These are phyloP conservation scores for Serrognathus titanus DNA, from an alignment of 2,888 invertebrate species.

Conservation along the genomic window DNA sequence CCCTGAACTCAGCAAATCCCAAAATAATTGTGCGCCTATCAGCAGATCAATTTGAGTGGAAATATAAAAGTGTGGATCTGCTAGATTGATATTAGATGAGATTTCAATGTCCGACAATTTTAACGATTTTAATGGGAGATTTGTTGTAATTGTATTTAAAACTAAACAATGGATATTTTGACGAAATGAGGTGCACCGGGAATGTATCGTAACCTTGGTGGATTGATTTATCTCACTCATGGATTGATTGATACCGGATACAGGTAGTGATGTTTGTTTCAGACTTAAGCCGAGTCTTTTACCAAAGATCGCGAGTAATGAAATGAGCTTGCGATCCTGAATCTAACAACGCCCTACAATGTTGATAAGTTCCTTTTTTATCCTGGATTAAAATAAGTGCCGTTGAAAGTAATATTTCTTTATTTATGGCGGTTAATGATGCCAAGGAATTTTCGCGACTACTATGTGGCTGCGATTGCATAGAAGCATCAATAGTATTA, in stretches of 20 bases:
- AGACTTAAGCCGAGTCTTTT: background rate
- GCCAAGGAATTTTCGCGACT: background rate
- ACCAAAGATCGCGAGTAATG: background rate
- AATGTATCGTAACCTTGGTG: background rate
- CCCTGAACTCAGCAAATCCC: background rate
- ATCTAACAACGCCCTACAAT: constrained; percentile 7
- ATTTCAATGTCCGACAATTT: background rate
- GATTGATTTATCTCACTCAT: background rate
- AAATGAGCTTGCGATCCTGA: constrained; percentile 5
- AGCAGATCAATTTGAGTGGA: constrained; percentile 14
- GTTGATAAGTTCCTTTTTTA: background rate
- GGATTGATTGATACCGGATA: background rate
- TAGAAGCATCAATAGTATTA: background rate
- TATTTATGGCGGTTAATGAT: background rate
- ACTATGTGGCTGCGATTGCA: background rate
- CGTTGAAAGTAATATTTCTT: constrained; percentile 4
- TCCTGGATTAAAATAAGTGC: background rate
- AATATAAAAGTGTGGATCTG: constrained; percentile 19
- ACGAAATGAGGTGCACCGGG: too few species aligned
- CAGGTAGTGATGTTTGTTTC: background rate
- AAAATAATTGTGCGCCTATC: constrained; percentile 12
- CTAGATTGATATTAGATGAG: constrained; percentile 12
- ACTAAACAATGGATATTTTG: background rate
- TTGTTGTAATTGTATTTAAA: background rate
- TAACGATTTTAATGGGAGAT: background rate